A percentile compares a stretch with the other conserved stretches of the same genome.
Evolutionary conservation across 2,888 invertebrate genomes (phyloP).

Genomic region (Ischnura elegans): DNA sequence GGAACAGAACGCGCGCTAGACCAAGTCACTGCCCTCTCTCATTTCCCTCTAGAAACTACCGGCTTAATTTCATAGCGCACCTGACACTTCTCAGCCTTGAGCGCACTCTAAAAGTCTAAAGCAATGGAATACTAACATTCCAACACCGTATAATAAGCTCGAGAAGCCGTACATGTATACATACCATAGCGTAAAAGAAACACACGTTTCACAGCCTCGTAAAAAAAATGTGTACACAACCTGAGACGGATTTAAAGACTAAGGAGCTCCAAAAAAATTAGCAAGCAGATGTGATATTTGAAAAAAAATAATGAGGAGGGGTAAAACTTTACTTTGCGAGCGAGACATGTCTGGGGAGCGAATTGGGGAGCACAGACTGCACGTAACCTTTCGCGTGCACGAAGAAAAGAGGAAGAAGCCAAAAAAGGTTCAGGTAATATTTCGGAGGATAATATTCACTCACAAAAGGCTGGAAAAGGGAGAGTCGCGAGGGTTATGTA

Average conservation of each 20-base stretch:
- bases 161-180: neutral
- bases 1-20: neutral
- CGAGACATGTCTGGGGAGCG: neutral
- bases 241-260: neutral
- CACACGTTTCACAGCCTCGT: neutral
- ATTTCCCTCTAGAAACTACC: neutral
- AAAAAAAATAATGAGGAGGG: neutral
- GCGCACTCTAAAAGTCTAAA: neutral
- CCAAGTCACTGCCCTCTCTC: conserved; percentile 8
- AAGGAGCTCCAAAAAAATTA: conserved; percentile 12
- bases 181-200: neutral
- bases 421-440: conserved; percentile 3
- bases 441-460: neutral
- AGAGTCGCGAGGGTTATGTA: too few relatives aligned
- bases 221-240: neutral
- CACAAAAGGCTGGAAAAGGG: too few relatives aligned
- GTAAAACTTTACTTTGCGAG: neutral
- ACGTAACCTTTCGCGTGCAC: too few relatives aligned
- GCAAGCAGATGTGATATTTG: neutral
- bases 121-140: neutral
- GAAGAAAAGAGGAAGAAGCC: neutral
- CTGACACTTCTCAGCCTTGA: too few relatives aligned
- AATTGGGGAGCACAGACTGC: too few relatives aligned
- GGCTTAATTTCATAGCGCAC: neutral
- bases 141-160: neutral